A percentile compares a stretch with the other conserved stretches of the same genome.
Evolutionary conservation across 2,888 invertebrate genomes (phyloP).

Genomic region (Dynastes maya): DNA sequence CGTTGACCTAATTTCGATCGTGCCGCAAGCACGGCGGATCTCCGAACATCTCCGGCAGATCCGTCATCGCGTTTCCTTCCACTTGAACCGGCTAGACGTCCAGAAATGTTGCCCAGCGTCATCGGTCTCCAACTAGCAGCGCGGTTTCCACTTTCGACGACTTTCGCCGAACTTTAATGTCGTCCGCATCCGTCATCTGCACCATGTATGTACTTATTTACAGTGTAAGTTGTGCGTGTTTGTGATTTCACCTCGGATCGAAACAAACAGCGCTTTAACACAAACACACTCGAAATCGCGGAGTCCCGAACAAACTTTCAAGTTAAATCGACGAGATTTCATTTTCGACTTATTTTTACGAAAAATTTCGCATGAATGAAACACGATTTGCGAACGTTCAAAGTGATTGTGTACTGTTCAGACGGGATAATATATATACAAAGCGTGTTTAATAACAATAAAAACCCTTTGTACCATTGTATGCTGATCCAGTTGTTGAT

Average conservation of each 20-base stretch:
- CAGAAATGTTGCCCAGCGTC: neutral
- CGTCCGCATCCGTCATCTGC: slow-evolving; percentile 17
- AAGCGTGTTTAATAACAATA: neutral
- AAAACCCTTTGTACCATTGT: neutral
- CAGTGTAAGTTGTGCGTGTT: neutral
- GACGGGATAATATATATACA: neutral
- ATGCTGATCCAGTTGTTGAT: neutral
- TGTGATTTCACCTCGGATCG: slow-evolving; percentile 28
- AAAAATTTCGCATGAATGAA: neutral
- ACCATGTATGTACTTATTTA: neutral
- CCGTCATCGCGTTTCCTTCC: slow-evolving; percentile 13
- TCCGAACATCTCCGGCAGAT: slow-evolving; percentile 11
- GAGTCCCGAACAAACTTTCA: neutral
- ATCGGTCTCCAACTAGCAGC: neutral
- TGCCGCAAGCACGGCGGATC: neutral
- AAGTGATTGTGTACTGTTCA: neutral
- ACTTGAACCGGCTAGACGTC: neutral
- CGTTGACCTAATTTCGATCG: slow-evolving; percentile 17
- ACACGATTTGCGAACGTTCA: neutral
- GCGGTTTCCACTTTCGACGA: slow-evolving; percentile 33
- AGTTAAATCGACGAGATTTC: neutral
- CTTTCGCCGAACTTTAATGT: slow-evolving; percentile 42
- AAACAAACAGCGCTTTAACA: neutral
- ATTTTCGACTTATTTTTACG: neutral
- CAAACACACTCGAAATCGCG: neutral